A percentile compares a stretch with the other conserved stretches of the same genome.
Conservation (phyloP, 2,113 vertebrate species). For the Menidia beryllina region DNA sequence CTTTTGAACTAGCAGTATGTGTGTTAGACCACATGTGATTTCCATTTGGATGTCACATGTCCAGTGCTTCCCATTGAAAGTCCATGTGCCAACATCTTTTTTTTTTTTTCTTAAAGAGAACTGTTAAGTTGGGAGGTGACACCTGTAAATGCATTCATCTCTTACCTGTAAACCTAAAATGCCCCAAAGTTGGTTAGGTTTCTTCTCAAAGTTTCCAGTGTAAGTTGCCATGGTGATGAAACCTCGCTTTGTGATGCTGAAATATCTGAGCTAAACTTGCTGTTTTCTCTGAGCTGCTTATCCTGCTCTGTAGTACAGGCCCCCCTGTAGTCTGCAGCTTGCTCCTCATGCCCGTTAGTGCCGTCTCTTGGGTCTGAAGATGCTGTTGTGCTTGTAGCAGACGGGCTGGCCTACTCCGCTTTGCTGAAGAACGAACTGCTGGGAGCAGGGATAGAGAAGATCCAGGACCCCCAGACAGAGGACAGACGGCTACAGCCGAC, state of each 20-base stretch:
- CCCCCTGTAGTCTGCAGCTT: not conserved
- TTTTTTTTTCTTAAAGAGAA: not conserved
- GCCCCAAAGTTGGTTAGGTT: not conserved
- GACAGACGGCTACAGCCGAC: constrained; percentile 93
- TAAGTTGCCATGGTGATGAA: too few relatives aligned
- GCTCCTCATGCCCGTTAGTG: not conserved
- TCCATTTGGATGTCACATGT: too few relatives aligned
- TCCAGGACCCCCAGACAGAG: constrained; percentile 97
- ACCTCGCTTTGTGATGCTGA: not conserved
- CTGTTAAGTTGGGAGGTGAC: not conserved
- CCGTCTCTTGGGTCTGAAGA: not conserved
- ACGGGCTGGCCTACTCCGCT: constrained; percentile 96
- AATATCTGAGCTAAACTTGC: too few relatives aligned
- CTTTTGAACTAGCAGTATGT: too few relatives aligned
- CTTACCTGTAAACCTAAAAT: not conserved
- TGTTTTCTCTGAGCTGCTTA: too few relatives aligned
- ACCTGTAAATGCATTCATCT: not conserved
- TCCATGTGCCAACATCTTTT: too few relatives aligned
- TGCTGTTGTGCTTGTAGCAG: constrained; percentile 68
- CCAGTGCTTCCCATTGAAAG: too few relatives aligned
- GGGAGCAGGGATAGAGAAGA: constrained; percentile 96
- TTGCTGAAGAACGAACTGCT: constrained; percentile 96
- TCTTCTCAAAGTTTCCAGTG: too few relatives aligned
- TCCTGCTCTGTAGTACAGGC: too few relatives aligned
- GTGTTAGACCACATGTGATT: too few relatives aligned